Base-by-base conservation (phyloP, 1,140 invertebrate genomes). In the Bombus difficillimus region DNA sequence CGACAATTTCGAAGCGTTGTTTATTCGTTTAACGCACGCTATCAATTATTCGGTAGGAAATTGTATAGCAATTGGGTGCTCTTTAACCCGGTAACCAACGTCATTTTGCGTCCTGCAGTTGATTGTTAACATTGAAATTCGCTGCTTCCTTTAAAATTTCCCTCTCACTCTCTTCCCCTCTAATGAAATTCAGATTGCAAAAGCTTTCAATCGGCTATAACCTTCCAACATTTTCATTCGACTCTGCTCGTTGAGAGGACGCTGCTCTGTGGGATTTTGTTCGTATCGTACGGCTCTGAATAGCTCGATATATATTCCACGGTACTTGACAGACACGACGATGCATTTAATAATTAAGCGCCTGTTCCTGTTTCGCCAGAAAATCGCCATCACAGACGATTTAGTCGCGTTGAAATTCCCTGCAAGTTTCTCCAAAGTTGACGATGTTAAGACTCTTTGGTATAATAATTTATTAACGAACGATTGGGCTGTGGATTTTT, bases 331-430 rank as follows among this genome's bases (percentile, higher is more conserved):
- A 83, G 81, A 81, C 81, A 85, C 87, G 85, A 85, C 84, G 91
- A 91, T 91, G 89, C 92, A 92, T 93, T 93, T 92, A 93, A 93
- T 92, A 93, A 93, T 93, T 92, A 93, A 93, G 90, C 89, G 85
- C 82, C 80, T 87, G 91, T 43, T 32, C 62, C 77, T 47, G n/a
- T 43, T 69, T 47, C 64, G 62, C 13, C 37, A 10, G 41, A 25
- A 68, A 53, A 41, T 68, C 77, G 25, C 9, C 25, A 79, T 79
- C 39, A 18, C n/a, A 5, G 41, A 32, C 76, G 47, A 53, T 53
- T 53, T 53, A 68, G 32, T 79, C 39, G 37, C n/a, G n/a, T 32
- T 34, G 18, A 39, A 68, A 76, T 76, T 53, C 1, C 18, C 6
- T 53, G 47, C 5, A 53, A 22, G 18, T 53, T 12, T 2, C 6